Base-by-base conservation (phyloP, 2,113 vertebrate genomes). In the Saccopteryx bilineata region DNA sequence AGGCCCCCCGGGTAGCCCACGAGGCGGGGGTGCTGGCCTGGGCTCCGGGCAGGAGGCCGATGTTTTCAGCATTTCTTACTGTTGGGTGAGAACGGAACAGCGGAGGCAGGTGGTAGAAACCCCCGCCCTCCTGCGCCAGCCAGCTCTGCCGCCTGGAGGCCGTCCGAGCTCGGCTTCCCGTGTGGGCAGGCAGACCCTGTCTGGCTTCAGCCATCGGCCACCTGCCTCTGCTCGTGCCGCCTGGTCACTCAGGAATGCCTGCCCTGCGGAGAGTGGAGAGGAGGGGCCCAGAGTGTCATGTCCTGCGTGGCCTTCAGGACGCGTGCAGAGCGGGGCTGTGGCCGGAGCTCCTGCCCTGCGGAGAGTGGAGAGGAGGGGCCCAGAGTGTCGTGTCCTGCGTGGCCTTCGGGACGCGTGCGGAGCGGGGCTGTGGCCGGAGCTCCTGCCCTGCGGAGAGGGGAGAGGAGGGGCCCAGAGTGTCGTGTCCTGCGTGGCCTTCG, bases 141-240 rank as follows among this genome's bases (percentile, higher is more conserved):
- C 61, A 1, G 63, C 63, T 1, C 63, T 12, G 11, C 28, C 12
- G 12, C 10, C 63, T 31, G 63, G 61, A 63, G 63, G 65, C 63
- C 3, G 12, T 24, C 26, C 5, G 63, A 23, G 4, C 26, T 23
- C 23, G 4, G 61, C 61, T 63, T 21, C 24, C 65, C n/a, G 65
- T 66, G 65, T 68, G 65, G 17, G 65, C 31, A 18, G 7, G 9
- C 66, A 1, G 31, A 39, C 1, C 31, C 63, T 15, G 66, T 31
- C 28, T 58, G 61, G 71, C 23, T 24, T 85, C 14, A 2, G 18
- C 7, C 19, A 9, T 0, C 2, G n/a, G 39, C 28, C 6, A 0
- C 33, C 26, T 48, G 9, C 58, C 14, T 54, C 76, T 80, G 21
- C 50, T 48, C 9, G 0, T 11, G 48, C 18, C 26, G 5, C 17